A percentile compares a stretch with the other conserved stretches of the same genome.
phyloP scores from a whole-genome alignment of 2,888 invertebrate species.

The Lottia scabra region DNA sequence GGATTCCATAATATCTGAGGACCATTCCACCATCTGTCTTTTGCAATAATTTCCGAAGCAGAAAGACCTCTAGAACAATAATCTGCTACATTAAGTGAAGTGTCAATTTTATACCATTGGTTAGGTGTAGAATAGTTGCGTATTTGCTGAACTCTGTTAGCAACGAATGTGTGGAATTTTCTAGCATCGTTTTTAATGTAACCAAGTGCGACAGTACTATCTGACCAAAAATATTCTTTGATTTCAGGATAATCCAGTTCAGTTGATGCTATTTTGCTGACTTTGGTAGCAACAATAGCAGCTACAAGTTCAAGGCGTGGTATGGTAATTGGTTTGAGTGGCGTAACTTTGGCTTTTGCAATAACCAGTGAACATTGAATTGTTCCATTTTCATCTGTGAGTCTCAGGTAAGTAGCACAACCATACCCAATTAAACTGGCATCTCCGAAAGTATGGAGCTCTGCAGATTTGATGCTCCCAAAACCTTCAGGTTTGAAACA shows the following conservation, averaged over 20 bases:
- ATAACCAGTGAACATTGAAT: not conserved
- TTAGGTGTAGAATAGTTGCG: not conserved
- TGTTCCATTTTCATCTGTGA: not conserved
- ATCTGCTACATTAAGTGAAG: not conserved
- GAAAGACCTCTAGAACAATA: slow-evolving; percentile 22
- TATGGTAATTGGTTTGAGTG: not conserved
- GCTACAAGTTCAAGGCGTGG: not conserved
- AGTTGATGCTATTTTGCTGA: not conserved
- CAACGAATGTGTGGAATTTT: not conserved
- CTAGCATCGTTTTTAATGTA: not conserved
- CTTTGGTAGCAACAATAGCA: not conserved
- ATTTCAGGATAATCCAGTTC: too few species aligned
- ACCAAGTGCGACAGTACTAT: not conserved
- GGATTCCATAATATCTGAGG: not conserved
- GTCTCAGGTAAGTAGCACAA: not conserved
- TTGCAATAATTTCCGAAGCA: not conserved
- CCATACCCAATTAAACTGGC: not conserved
- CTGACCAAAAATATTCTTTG: not conserved
- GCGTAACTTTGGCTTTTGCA: not conserved
- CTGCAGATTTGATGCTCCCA: not conserved
- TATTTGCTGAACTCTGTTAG: not conserved
- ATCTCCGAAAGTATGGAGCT: slow-evolving; percentile 11
- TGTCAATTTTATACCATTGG: not conserved
- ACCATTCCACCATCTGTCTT: not conserved
- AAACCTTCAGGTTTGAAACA: not conserved